Percentiles rank a stretch among this genome's conserved stretches.
Evolutionary conservation across 2,113 vertebrate genomes (phyloP).

Genomic region (Sorex araneus): DNA sequence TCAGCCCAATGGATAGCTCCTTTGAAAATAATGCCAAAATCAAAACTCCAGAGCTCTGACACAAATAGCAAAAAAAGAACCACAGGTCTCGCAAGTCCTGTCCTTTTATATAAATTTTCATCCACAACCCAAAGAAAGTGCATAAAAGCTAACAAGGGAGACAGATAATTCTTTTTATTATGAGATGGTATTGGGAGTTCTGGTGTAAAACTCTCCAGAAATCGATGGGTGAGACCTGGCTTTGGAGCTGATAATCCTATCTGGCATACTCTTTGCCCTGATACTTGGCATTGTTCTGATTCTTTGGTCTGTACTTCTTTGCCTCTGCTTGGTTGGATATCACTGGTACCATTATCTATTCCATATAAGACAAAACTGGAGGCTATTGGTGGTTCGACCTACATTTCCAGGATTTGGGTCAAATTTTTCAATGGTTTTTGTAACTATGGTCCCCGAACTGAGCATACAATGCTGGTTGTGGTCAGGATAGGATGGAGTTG

Average conservation of each 20-base stretch:
- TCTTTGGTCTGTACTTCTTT: neutral
- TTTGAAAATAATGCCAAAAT: slow-evolving; percentile 18
- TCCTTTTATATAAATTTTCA: neutral
- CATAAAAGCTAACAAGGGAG: neutral
- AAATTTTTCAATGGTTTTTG: neutral
- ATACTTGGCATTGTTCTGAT: neutral
- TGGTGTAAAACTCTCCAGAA: neutral
- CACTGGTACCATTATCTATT: neutral
- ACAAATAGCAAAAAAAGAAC: neutral
- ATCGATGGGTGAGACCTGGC: neutral
- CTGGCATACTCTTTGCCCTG: neutral
- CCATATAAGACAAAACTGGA: neutral
- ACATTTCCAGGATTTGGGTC: neutral
- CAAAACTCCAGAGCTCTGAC: neutral
- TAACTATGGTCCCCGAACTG: neutral
- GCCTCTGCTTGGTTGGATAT: neutral
- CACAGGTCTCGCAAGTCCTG: neutral
- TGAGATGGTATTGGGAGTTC: neutral
- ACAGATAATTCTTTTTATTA: neutral
- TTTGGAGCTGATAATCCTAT: neutral
- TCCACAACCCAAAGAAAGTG: neutral
- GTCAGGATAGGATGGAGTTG: neutral
- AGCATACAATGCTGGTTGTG: neutral
- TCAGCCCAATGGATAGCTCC: too few relatives aligned
- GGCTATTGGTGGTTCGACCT: neutral